Base-by-base conservation (phyloP, 2,888 invertebrate species). In the Harmothoe impar region DNA sequence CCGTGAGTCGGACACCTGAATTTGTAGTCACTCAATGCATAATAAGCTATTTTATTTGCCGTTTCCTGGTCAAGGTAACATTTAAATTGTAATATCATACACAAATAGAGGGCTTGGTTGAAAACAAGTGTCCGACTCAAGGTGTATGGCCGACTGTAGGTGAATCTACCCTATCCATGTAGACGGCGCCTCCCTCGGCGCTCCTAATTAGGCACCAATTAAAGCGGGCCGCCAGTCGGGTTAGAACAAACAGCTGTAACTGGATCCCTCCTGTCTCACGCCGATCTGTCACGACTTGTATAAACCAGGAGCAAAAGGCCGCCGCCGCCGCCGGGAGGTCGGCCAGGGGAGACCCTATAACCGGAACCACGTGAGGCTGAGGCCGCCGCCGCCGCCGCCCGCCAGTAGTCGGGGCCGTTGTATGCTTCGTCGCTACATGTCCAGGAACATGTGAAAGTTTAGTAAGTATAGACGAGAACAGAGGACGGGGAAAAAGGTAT, bases 211-310 rank as follows among this genome's bases (percentile, higher is more conserved):
- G 52, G 86, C 86, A 25, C 86, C 86, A 54, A 86, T 86, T 86
- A 86, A 86, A 29, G 86, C 54, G 52, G 52, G 86, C 31, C 23
- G 86, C 17, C 29, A 54, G 3, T 15, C 35, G 31, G 89, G 15
- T 78, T 77, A 43, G 68, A 89, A 89, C 89, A 77, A 89, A 89
- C 89, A 77, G 77, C 29, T n/a, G 89, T 77, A 89, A 89, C 77
- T n/a, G 43, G 72, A 89, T n/a, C 72, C 35, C 25, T 7, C 25
- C 43, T 89, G 89, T 89, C 89, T 89, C 54, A 12, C 43, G 52
- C 78, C 25, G 52, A 89, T 89, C 89, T 89, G 89, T 89, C 89
- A 89, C 29, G 31, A 25, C 89, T 78, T 89, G 78, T 89, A 89
- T 35, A 77, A 78, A 78, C 89, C 51, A 52, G 51, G n/a, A 72